A percentile compares a stretch with the other conserved stretches of the same genome.
phyloP scores from a whole-genome alignment of 2,113 vertebrate species.

The Sminthopsis crassicaudata region DNA sequence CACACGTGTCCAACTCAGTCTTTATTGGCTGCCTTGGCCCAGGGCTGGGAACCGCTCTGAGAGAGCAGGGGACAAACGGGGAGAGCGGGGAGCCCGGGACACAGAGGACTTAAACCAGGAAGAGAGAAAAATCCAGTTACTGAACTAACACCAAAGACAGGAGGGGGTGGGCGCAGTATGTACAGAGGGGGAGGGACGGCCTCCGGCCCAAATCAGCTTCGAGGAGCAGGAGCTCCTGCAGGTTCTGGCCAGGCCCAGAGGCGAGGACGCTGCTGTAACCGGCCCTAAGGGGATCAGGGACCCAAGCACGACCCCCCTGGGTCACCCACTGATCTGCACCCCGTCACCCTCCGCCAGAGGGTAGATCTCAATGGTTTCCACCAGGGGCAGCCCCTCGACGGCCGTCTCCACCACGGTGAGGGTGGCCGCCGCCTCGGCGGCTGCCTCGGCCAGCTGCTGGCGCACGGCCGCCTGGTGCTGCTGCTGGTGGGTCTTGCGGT shows the following conservation, averaged over 20 bases:
- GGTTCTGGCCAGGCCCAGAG: neutral
- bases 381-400: constrained; percentile 79
- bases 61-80: neutral
- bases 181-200: constrained; percentile 37
- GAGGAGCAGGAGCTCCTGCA: neutral
- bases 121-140: constrained; percentile 62
- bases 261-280: neutral
- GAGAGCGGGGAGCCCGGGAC: constrained; percentile 21
- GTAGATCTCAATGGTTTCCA: constrained; percentile 85
- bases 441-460: constrained; percentile 64
- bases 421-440: constrained; percentile 68
- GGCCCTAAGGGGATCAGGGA: neutral
- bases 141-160: constrained; percentile 33
- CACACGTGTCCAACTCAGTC: constrained; percentile 63
- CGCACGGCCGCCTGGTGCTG: constrained; percentile 78
- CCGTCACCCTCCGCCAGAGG: constrained; percentile 73
- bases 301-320: neutral
- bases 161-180: neutral
- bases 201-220: neutral
- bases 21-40: constrained; percentile 71
- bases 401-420: constrained; percentile 73
- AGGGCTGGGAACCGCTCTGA: neutral
- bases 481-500: constrained; percentile 90
- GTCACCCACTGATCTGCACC: constrained; percentile 77
- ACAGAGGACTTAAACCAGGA: neutral